Base-by-base conservation (phyloP, 2,888 invertebrate genomes). In the Urechis unicinctus region DNA sequence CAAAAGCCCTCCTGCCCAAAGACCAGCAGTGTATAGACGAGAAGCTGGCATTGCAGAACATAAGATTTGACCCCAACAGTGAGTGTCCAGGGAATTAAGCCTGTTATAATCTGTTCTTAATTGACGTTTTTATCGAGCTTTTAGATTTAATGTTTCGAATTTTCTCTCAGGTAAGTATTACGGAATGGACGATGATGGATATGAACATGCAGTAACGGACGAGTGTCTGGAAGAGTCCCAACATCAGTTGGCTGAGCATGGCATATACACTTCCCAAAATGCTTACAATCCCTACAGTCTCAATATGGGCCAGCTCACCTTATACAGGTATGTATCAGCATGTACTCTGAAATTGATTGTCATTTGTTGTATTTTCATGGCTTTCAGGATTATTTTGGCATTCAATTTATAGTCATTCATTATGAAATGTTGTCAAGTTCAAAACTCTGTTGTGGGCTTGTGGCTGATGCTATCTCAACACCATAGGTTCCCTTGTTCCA, bases 241-340 rank as follows among this genome's bases (percentile, higher is more conserved):
- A 2, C 73, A 71, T 47, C 64, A 66, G 31, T 60, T 68, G 1
- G 59, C 65, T 24, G 63, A 67, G 3, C 58, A 62, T 3, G 66
- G 68, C 0, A 71, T 67, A 0, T 67, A 66, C 48, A 65, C 72
- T 42, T 69, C 69, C 26, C 73, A 73, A 51, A 64, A 66, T 4
- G 65, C 68, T 4, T 77, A 74, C 61, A 73, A 79, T 58, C 77
- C 77, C 2, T 79, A 78, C 67, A 61, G 81, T 71, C 63, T 81
- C 70, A 72, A 82, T 79, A 81, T 86, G 68, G 86, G 86, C 1
- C 85, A 86, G 75, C 82, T 86, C 83, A 86, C 85, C 1, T 80
- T 86, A 4, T 86, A 86, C 71, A 71, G 75, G 75, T 74, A 59
- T 30, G 61, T 22, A 25, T 9, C 13, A 48, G 9, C 5, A 25